Conservation (phyloP, 2,113 vertebrate genomes). For the Oncorhynchus kisutch region DNA sequence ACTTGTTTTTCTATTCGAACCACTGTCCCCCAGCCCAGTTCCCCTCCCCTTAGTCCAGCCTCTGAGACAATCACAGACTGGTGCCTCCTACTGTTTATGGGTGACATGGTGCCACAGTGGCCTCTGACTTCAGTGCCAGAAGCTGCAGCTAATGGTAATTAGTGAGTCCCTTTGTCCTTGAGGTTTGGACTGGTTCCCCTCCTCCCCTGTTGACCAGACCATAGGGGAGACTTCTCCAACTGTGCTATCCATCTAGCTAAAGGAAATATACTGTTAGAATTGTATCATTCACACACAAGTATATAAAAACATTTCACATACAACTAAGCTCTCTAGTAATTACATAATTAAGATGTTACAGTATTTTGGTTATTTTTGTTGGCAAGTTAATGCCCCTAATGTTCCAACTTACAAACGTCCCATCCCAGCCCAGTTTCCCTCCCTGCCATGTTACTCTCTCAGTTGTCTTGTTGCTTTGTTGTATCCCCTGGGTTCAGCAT, state of each 20-base stretch:
- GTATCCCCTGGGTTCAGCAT: constrained; percentile 4
- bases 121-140: constrained; percentile 26
- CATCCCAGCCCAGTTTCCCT: background rate
- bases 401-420: no score
- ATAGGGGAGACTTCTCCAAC: background rate
- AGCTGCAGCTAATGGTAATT: constrained; percentile 40
- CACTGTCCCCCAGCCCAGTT: constrained; percentile 38
- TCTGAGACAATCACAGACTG: constrained; percentile 23
- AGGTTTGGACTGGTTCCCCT: constrained; percentile 32
- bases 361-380: no score
- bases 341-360: no score
- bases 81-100: constrained; percentile 34
- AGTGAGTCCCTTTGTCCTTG: constrained; percentile 45
- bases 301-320: background rate
- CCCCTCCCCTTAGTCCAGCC: constrained; percentile 15
- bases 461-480: constrained; percentile 21
- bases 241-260: background rate
- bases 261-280: no score
- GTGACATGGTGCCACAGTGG: constrained; percentile 37
- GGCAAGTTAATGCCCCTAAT: no score
- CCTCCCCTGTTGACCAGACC: background rate
- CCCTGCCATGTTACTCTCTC: background rate
- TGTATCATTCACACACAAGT: background rate
- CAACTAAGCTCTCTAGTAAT: background rate
- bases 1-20: background rate